Evolutionary conservation across 2,888 invertebrate genomes (phyloP), one percentile per base, ranked within the genome.

Genomic region (Dione juno): DNA sequence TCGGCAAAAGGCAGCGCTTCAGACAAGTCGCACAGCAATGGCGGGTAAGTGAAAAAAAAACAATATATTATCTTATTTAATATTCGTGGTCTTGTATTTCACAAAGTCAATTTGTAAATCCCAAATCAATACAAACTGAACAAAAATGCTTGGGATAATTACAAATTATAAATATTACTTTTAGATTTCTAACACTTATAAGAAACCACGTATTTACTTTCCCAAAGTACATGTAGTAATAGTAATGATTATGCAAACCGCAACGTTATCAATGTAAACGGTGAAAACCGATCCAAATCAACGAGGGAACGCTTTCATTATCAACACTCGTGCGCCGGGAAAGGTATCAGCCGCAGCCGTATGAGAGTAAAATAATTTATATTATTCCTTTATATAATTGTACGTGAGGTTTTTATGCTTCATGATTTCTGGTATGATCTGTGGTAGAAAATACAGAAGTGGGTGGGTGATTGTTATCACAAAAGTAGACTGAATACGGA

Each of bases 11-110:
- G 86, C 7, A 87, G 85, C 50, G 87, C 81, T 9, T 92, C 90
- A 0, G 88, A 89, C 65, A 88, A 86, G 73, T 92, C 92, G 72
- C 89, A 88, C 37, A 93, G 90, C 77, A 93, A 92, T 77, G 92
- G 93, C 82, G 91, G 92, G 92, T 93, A 72, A 90, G 93, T 86
- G 19, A 6, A 50, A 19, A 8, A n/a, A 16, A 16, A 48, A 48
- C 8, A 9, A 1, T 16, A 16, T 48, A 48, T 48, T 16, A n/a
- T 9, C 7, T 16, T 48, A 16, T 16, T 10, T 16, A 16, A 16
- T 48, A 11, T 16, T 48, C 8, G n/a, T 16, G 28, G 2, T 28
- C 2, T 2, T 28, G 28, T 28, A 28, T 28, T 28, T 5, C 5
- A 28, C 28, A 28, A 3, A 28, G 28, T n/a, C n/a, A n/a, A n/a